Percentiles rank a stretch among this genome's conserved stretches.
Evolutionary conservation across 2,797 vertebrate genomes (phyloP).

Genomic region (Xenentodon cancila): DNA sequence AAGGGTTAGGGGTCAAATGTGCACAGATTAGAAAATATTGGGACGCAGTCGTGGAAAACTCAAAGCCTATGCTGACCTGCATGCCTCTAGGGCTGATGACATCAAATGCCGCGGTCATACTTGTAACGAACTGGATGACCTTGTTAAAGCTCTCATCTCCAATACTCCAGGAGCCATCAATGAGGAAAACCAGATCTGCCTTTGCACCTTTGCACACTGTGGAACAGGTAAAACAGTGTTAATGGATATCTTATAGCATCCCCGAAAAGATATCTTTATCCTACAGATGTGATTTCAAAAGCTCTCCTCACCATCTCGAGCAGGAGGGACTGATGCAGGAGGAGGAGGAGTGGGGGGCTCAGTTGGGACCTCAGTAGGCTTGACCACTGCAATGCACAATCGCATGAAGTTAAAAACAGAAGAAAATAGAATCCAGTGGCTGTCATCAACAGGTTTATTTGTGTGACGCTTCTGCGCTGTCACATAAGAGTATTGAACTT

Average conservation of each 20-base stretch:
- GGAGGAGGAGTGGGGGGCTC: conserved; percentile 90
- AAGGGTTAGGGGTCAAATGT: neutral
- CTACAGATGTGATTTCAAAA: neutral
- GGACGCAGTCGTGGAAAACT: neutral
- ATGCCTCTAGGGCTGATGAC: conserved; percentile 90
- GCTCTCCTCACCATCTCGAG: conserved; percentile 89
- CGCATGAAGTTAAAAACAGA: neutral
- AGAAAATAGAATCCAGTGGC: neutral
- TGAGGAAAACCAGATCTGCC: conserved; percentile 97
- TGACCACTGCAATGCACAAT: conserved; percentile 84
- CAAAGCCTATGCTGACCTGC: conserved; percentile 84
- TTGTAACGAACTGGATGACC: conserved; percentile 96
- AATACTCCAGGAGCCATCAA: conserved; percentile 99
- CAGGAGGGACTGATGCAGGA: conserved; percentile 90
- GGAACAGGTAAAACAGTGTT: conserved; percentile 9
- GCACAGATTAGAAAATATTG: neutral
- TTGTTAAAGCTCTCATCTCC: conserved; percentile 97
- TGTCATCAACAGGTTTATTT: neutral
- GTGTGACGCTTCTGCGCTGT: neutral
- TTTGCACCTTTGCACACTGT: conserved; percentile 98
- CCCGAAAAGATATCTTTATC: neutral
- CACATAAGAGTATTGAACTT: neutral
- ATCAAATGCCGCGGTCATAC: conserved; percentile 96
- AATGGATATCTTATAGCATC: neutral
- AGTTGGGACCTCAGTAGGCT: conserved; percentile 92